Evolutionary conservation across 2,888 invertebrate genomes (phyloP), one percentile per base, ranked within the genome.

Genomic region (Macrophya annulata): DNA sequence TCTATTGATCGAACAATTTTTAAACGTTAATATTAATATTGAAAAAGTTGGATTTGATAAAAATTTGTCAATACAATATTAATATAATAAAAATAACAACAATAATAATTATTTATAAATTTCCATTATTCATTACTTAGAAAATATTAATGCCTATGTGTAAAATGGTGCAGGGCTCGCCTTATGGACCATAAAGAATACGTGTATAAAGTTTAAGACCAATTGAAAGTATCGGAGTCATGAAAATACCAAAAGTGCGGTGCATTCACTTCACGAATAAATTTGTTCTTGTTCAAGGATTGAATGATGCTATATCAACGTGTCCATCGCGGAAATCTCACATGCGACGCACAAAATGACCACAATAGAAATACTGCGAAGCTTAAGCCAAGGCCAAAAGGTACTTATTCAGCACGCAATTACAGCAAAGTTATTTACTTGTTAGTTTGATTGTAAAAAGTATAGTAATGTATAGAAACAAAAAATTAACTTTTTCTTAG

Each of bases 301-400:
- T 74, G 10, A 74, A 45, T 68, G 68, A 5, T 68, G 68, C 12
- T 31, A 37, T 37, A 17, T 68, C 68, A 68, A 68, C 68, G 68
- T 68, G 68, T 68, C 9, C 68, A 68, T 68, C 68, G 74, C 45
- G 25, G n/a, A 45, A n/a, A 12, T 51, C 17, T 77, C 77, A 45
- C 76, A 77, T 77, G 77, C 77, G 51, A 51, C 77, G 31, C 31
- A 51, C 40, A 59, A 40, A 62, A 15, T 62, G 43, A 40, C 62
- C 9, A 21, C 37, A 40, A 62, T 62, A n/a, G 43, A 81, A 59
- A 81, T 43, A 81, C 59, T 81, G 81, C 81, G 21, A 81, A 81
- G 81, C 81, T n/a, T n/a, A 81, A 81, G 81, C 81, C 62, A 62
- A 77, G 25, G 31, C 77, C 25, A 37, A 77, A 37, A 17, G 4